Percentiles rank a stretch among this genome's conserved stretches.
Evolutionary conservation across 1,140 invertebrate genomes (phyloP).

Genomic region (Neodiprion virginianus): DNA sequence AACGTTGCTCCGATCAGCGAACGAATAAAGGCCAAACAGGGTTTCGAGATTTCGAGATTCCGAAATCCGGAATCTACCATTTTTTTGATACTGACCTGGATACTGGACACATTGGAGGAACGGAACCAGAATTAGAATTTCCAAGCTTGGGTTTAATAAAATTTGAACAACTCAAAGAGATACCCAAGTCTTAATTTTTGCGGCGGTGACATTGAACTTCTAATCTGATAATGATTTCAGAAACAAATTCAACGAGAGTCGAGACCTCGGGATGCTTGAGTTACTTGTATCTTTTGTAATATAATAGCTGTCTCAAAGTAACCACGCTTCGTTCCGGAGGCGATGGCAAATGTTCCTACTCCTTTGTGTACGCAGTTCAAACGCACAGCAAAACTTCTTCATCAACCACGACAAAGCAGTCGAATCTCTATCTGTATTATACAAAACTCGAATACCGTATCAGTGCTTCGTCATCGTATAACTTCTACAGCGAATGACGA

Average conservation of each 20-base stretch:
- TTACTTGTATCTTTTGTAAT: neutral
- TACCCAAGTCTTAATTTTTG: neutral
- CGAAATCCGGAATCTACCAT: too few species aligned
- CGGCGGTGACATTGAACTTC: neutral
- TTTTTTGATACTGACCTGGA: neutral
- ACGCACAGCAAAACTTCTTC: neutral
- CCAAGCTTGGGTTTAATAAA: neutral
- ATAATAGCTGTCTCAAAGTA: neutral
- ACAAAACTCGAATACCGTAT: neutral
- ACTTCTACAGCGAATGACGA: too few species aligned
- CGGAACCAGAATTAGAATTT: neutral
- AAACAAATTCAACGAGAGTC: neutral
- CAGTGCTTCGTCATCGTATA: neutral
- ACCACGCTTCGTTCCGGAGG: too few species aligned
- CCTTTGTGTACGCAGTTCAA: neutral
- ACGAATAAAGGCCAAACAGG: too few species aligned
- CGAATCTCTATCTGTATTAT: neutral
- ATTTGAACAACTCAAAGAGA: neutral
- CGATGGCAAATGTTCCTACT: neutral
- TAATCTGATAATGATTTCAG: neutral
- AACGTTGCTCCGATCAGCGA: too few species aligned
- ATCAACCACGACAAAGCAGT: neutral
- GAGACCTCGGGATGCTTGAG: neutral
- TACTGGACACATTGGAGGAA: neutral
- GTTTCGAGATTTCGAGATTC: too few species aligned